Percentiles rank a stretch among this genome's conserved stretches.
These are phyloP conservation scores for Hemistola chrysoprasaria DNA, from an alignment of 2,888 invertebrate species.

Conservation along the genomic window DNA sequence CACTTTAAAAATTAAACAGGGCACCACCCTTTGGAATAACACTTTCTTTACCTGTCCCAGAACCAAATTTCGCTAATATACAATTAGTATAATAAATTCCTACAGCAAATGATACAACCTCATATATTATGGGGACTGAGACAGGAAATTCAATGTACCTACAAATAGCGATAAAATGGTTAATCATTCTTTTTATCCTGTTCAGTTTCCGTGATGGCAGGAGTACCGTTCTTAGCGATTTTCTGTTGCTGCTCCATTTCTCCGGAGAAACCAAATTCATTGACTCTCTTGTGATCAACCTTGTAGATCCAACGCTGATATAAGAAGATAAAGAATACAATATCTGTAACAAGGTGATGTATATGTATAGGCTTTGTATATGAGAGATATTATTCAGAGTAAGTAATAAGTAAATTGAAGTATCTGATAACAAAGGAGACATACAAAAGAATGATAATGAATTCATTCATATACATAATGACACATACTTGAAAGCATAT, in stretches of 20 bases:
- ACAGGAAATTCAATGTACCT: slow-evolving; percentile 10
- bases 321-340: slow-evolving; percentile 98
- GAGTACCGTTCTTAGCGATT: slow-evolving; percentile 49
- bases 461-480: background rate
- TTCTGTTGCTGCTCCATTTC: slow-evolving; percentile 89
- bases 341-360: slow-evolving; percentile 84
- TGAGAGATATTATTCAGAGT: no score
- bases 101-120: slow-evolving; percentile 4
- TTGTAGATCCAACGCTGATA: slow-evolving; percentile 99
- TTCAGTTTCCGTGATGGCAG: slow-evolving; percentile 59
- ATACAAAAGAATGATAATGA: slow-evolving; percentile 17
- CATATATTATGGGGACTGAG: slow-evolving; percentile 2
- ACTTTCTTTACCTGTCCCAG: background rate
- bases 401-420: slow-evolving; percentile 1
- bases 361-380: no score
- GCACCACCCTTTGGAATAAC: no score
- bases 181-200: slow-evolving; percentile 76
- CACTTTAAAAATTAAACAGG: no score
- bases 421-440: slow-evolving; percentile 7
- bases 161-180: slow-evolving; percentile 18
- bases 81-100: background rate
- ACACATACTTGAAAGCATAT: slow-evolving; percentile 6
- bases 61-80: background rate
- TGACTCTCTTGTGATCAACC: slow-evolving; percentile 96
- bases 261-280: slow-evolving; percentile 99